Conservation (phyloP, 2,797 vertebrate genomes). For the Capromys pilorides region DNA sequence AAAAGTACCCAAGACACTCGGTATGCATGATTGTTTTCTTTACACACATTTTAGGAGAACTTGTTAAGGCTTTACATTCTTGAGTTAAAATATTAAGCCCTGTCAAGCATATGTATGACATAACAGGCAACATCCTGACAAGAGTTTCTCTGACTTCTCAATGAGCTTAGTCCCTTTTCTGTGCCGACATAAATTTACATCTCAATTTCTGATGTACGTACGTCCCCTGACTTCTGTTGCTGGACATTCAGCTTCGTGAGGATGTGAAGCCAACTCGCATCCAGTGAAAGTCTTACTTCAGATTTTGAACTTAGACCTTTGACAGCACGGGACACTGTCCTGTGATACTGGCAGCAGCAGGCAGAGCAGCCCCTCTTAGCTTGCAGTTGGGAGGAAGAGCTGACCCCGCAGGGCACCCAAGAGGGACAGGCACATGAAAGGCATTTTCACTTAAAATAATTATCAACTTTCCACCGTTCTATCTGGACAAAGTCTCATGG, state of each 20-base stretch:
- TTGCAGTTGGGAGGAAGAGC: too few species aligned
- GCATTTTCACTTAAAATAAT: background rate
- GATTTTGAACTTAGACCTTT: background rate
- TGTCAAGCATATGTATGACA: too few species aligned
- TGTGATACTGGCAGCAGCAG: accelerated
- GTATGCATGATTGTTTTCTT: background rate
- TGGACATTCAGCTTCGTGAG: background rate
- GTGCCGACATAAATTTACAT: background rate
- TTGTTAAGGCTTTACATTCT: too few species aligned
- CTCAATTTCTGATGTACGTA: background rate
- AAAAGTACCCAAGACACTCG: too few species aligned
- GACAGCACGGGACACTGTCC: too few species aligned
- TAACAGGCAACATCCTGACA: too few species aligned
- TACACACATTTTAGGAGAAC: background rate
- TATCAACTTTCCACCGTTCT: background rate
- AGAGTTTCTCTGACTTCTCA: too few species aligned
- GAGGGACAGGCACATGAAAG: background rate
- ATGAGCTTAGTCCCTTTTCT: too few species aligned
- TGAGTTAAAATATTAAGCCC: too few species aligned
- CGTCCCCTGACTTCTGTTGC: background rate
- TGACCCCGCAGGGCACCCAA: background rate
- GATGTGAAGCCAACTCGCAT: background rate
- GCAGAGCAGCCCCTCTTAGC: background rate
- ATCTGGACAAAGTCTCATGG: background rate
- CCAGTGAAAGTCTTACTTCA: background rate